Conservation (phyloP, 2,113 vertebrate species). For the Oreochromis tanganicae region DNA sequence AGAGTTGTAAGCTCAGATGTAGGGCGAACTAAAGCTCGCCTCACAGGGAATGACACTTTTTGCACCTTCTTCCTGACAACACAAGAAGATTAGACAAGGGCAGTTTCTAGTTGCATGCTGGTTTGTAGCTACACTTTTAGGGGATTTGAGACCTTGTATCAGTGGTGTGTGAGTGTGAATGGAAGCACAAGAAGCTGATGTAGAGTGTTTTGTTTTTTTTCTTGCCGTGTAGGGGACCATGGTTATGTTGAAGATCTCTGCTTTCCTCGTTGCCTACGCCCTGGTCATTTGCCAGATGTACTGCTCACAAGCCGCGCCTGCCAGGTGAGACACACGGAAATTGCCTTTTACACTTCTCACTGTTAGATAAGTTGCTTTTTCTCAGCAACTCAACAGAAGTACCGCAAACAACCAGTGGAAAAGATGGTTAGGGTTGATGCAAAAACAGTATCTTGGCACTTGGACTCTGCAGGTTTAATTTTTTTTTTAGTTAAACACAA, state of each 20-base stretch:
- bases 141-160: background rate
- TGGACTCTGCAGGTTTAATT: background rate
- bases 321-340: conserved; percentile 78
- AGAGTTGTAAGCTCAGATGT: background rate
- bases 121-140: background rate
- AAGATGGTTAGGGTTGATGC: background rate
- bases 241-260: conserved; percentile 89
- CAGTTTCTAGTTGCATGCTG: background rate
- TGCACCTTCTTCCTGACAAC: background rate
- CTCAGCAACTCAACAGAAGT: background rate
- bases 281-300: conserved; percentile 90
- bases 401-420: background rate
- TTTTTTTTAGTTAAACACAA: background rate
- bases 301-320: conserved; percentile 82
- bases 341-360: background rate
- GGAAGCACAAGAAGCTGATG: background rate
- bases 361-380: background rate
- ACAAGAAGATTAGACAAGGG: background rate
- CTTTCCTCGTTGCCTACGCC: conserved; percentile 84
- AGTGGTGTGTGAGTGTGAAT: background rate
- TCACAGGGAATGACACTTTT: background rate
- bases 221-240: conserved; percentile 73
- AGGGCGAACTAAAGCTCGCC: background rate
- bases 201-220: conserved; percentile 21
- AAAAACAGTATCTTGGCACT: background rate